Evolutionary conservation across 2,888 invertebrate genomes (phyloP).

Genomic region (Erynnis tages): DNA sequence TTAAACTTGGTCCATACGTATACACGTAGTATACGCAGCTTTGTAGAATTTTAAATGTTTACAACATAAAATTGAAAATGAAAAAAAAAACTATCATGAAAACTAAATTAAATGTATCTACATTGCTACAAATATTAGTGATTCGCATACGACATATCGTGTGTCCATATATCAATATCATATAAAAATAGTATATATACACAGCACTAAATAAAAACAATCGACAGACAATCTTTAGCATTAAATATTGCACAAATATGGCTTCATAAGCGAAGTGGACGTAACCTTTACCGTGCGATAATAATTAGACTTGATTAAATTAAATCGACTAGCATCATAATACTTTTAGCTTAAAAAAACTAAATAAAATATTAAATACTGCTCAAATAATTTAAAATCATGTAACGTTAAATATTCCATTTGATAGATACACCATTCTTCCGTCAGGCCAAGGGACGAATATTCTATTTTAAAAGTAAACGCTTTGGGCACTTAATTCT

Average conservation of each 20-base stretch:
- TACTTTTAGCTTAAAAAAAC: conserved; percentile 54
- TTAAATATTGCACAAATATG: conserved; percentile 57
- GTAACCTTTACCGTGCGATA: conserved; percentile 41
- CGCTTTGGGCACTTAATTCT: conserved; percentile 8
- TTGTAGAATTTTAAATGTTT: no score
- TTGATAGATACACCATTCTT: conserved; percentile 44
- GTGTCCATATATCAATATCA: conserved; percentile 8
- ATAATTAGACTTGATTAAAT: conserved; percentile 40
- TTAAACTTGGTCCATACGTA: no score
- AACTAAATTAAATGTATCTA: not conserved
- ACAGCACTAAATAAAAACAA: conserved; percentile 31
- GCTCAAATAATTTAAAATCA: not conserved
- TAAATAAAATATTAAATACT: conserved; percentile 29
- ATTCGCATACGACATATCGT: conserved; percentile 7
- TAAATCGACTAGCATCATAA: conserved; percentile 75
- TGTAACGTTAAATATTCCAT: conserved; percentile 34
- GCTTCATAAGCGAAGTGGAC: conserved; percentile 69
- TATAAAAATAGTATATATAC: conserved; percentile 25
- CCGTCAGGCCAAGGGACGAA: conserved; percentile 67
- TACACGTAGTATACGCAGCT: no score
- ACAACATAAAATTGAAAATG: no score
- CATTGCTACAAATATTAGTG: not conserved
- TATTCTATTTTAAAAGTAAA: conserved; percentile 64
- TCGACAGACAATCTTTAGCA: conserved; percentile 34
- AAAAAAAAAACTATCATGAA: no score